Evolutionary conservation across 2,888 invertebrate genomes (phyloP), one percentile per base, ranked within the genome.

Genomic region (Apotomis turbidana): DNA sequence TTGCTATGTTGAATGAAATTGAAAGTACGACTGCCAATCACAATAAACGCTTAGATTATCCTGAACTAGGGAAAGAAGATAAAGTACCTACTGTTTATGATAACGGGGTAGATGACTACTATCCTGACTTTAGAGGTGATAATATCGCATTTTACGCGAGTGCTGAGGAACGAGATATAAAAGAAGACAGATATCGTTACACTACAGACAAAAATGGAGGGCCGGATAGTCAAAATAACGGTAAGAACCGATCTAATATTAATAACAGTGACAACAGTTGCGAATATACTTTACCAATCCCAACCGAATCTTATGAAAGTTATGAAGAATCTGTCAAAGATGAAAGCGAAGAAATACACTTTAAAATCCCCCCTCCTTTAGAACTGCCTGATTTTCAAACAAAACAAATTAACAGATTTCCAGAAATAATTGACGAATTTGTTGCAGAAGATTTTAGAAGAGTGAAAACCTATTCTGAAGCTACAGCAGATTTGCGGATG

Each of bases 311-410:
- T 36, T 46, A 49, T 68, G 73, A 76, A 68, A 64, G n/a, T 63
- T 68, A 58, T 41, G 63, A 74, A 63, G 61, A 71, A 27, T 4
- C 55, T 5, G 12, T 57, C 27, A 54, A 13, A 38, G 70, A 66
- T 4, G 67, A 68, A 63, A 76, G 74, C 12, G 78, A 79, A 12
- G 77, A 83, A 68, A 63, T 81, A 60, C 61, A 78, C 51, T 89
- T 85, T 68, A 78, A 76, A 51, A 79, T 81, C 3, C 89, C 90
- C 44, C 89, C 86, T 3, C 67, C 74, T 0, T 78, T 90, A 76
- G 87, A 87, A 76, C 74, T 77, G 51, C 88, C 89, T 4, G 89
- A 87, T 78, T 91, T 91, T 54, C 75, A 75, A 78, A 91, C 91
- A 1, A 84, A 80, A 67, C 83, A 84, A 78, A 78, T 91, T 0